Percentiles rank a stretch among this genome's conserved stretches.
These are phyloP conservation scores for Pogonophryne albipinna DNA, from an alignment of 2,797 vertebrate genomes.

Conservation along the genomic window DNA sequence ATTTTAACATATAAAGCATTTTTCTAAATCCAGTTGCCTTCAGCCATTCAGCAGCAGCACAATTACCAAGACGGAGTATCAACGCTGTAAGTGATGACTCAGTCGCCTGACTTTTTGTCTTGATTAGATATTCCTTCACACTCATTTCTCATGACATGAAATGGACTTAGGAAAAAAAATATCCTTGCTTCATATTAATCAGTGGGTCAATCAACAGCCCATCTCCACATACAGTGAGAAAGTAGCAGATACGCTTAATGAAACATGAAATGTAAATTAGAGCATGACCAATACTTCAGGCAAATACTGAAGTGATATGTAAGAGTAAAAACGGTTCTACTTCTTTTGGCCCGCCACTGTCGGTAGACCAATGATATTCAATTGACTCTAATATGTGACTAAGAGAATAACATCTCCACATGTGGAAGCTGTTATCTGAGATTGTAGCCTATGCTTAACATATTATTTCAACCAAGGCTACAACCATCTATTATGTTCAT, in stretches of 20 bases:
- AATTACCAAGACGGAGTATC: conserved; percentile 22
- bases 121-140: conserved; percentile 1
- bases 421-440: neutral
- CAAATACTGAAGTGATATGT: neutral
- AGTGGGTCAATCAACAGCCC: conserved; percentile 5
- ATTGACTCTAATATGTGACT: neutral
- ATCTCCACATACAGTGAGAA: neutral
- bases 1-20: neutral
- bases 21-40: neutral
- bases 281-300: conserved; percentile 7
- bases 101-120: conserved; percentile 11
- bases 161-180: conserved; percentile 16
- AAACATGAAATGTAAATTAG: conserved; percentile 16
- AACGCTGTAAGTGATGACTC: conserved; percentile 28
- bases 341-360: too few relatives aligned
- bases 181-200: conserved; percentile 11
- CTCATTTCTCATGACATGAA: conserved; percentile 1
- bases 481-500: neutral
- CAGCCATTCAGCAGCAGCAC: conserved; percentile 4
- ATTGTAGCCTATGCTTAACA: neutral
- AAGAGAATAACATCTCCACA: neutral
- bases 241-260: conserved; percentile 14
- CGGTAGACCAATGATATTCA: neutral
- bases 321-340: too few relatives aligned
- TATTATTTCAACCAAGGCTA: neutral